phyloP scores from a whole-genome alignment of 2,797 vertebrate species.

The Adelosebastes latens region DNA sequence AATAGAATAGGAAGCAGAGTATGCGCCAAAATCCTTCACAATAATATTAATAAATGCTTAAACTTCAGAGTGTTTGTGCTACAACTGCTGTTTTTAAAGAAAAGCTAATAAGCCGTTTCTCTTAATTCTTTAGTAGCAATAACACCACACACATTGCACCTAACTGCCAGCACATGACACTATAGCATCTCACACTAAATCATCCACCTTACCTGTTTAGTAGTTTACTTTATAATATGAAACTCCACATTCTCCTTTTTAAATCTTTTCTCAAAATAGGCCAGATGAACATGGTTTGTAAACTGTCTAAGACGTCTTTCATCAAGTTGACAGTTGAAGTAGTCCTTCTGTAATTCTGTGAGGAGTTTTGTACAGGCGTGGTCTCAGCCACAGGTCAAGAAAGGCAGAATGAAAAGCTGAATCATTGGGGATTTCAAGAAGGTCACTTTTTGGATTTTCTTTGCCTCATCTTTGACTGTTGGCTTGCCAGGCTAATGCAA shows the following conservation, averaged over 20 bases:
- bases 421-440: not conserved
- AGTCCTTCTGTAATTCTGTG: not conserved
- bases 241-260: not conserved
- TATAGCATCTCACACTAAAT: too few relatives aligned
- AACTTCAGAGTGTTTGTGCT: not conserved
- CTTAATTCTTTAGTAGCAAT: not conserved
- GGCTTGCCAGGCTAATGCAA: slow-evolving; percentile 21
- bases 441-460: not conserved
- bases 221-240: not conserved
- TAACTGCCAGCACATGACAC: not conserved
- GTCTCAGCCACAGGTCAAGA: not conserved
- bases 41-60: not conserved
- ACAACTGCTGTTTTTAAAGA: not conserved
- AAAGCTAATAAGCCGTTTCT: not conserved
- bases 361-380: not conserved
- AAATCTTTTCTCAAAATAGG: not conserved
- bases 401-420: not conserved
- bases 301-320: not conserved
- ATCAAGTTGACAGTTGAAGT: not conserved
- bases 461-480: slow-evolving; percentile 21
- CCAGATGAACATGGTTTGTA: not conserved
- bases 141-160: not conserved
- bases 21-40: not conserved
- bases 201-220: too few relatives aligned
- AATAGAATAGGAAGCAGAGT: not conserved